Percentiles rank a stretch among this genome's conserved stretches.
Evolutionary conservation across 2,888 invertebrate species (phyloP).

Genomic region (Xestia xanthographa): DNA sequence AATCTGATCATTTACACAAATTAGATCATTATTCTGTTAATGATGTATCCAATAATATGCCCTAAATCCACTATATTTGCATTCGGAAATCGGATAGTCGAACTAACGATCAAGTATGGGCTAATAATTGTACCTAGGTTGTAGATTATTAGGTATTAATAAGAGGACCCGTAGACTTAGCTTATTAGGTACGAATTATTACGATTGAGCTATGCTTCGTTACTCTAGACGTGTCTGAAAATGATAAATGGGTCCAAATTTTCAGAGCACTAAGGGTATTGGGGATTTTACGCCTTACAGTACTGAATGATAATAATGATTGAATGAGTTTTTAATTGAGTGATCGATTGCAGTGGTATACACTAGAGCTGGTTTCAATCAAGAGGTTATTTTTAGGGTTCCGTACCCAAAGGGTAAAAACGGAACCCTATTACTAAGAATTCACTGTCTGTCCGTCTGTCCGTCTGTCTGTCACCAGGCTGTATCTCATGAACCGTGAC

Average conservation of each 20-base stretch:
- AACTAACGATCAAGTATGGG: background rate
- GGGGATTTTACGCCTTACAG: background rate
- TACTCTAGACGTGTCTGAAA: background rate
- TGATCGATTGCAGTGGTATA: constrained; percentile 12
- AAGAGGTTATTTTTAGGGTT: no score
- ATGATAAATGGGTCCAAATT: constrained; percentile 28
- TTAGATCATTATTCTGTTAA: background rate
- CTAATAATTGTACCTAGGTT: background rate
- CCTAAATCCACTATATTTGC: background rate
- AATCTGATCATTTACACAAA: background rate
- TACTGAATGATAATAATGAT: constrained; percentile 13
- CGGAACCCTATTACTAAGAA: no score
- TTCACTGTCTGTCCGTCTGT: no score
- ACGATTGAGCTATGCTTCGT: background rate
- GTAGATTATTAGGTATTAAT: background rate
- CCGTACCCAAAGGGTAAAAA: no score
- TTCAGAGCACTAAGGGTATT: constrained; percentile 2
- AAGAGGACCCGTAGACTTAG: background rate
- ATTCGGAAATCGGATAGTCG: background rate
- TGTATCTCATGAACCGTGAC: no score
- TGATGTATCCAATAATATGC: background rate
- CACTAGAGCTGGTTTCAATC: background rate
- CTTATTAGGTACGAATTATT: background rate
- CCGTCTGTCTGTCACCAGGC: no score
- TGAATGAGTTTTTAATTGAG: constrained; percentile 28